Percentiles rank a stretch among this genome's conserved stretches.
phyloP scores from a whole-genome alignment of 2,113 vertebrate genomes.

The Psilopsiagon aymara region DNA sequence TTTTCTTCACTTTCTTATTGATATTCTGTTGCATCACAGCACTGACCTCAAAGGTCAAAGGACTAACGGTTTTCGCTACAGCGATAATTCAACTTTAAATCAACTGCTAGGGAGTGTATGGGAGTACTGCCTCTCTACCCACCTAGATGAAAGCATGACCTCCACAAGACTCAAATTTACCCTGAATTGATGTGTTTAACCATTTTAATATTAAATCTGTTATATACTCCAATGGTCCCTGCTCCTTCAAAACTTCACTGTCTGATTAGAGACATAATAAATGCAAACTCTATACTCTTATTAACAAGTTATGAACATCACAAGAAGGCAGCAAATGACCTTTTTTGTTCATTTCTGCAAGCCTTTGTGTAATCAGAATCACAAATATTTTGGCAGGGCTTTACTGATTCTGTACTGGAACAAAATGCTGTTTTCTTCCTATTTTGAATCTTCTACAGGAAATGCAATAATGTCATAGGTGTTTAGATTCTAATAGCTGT shows the following conservation, averaged over 20 bases:
- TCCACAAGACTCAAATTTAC: not conserved
- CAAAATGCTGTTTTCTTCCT: not conserved
- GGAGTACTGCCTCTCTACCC: not conserved
- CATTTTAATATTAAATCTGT: not conserved
- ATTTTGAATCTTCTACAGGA: not conserved
- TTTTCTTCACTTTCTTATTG: not conserved
- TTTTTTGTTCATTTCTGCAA: not conserved
- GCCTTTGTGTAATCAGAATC: constrained; percentile 17
- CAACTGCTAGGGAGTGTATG: not conserved
- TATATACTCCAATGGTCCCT: not conserved
- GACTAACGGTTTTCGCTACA: not conserved
- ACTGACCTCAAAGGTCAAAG: not conserved
- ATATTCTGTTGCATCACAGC: not conserved
- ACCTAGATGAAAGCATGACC: not conserved
- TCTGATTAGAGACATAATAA: constrained; percentile 11
- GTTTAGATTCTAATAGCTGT: not conserved
- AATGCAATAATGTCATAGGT: not conserved
- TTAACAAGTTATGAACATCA: constrained; percentile 13
- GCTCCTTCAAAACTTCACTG: not conserved
- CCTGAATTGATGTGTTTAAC: not conserved
- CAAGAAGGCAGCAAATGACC: constrained; percentile 2
- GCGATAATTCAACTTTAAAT: constrained; percentile 22
- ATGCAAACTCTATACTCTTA: constrained; percentile 13
- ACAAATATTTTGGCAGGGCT: constrained; percentile 15
- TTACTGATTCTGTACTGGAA: not conserved